phyloP scores from a whole-genome alignment of 2,888 invertebrate genomes.

The Caenorhabditis afra region DNA sequence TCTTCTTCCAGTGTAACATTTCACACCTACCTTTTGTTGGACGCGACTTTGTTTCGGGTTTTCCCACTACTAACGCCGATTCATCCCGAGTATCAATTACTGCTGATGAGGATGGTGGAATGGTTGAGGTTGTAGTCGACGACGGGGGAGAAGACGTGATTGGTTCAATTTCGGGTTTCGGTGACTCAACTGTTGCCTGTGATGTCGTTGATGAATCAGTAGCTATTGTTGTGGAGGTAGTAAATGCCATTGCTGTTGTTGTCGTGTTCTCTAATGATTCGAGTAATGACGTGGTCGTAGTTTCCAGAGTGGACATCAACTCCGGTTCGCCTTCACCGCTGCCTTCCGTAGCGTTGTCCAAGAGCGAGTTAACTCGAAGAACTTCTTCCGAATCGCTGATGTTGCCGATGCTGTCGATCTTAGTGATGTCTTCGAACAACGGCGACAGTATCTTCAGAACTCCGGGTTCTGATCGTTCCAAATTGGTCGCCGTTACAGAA shows the following conservation, averaged over 20 bases:
- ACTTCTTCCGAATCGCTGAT: slow-evolving; percentile 32
- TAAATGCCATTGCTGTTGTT: slow-evolving; percentile 23
- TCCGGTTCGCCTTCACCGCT: slow-evolving; percentile 40
- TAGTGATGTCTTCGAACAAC: slow-evolving; percentile 58
- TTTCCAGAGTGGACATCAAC: slow-evolving; percentile 41
- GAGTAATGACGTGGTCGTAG: slow-evolving; percentile 16
- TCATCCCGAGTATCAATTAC: slow-evolving; percentile 44
- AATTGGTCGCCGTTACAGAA: slow-evolving; percentile 45
- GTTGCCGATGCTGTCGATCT: slow-evolving; percentile 38
- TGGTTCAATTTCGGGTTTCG: slow-evolving; percentile 40
- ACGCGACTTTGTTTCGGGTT: slow-evolving; percentile 22
- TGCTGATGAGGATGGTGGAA: slow-evolving; percentile 24
- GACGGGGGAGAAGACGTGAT: slow-evolving; percentile 2
- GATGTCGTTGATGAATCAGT: slow-evolving; percentile 34
- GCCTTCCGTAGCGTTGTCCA: slow-evolving; percentile 28
- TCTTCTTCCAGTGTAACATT: slow-evolving; percentile 20
- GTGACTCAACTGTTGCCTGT: slow-evolving; percentile 29
- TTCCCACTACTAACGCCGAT: slow-evolving; percentile 14
- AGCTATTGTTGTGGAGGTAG: slow-evolving; percentile 29
- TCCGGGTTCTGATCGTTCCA: slow-evolving; percentile 29
- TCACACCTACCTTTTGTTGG: slow-evolving; percentile 44
- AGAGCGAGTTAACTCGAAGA: slow-evolving; percentile 9
- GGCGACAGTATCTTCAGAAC: slow-evolving; percentile 50
- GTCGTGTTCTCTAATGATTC: slow-evolving; percentile 21
- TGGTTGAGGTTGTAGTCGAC: slow-evolving; percentile 27